Evolutionary conservation across 2,888 invertebrate genomes (phyloP), one percentile per base, ranked within the genome.

Genomic region (Actias luna): DNA sequence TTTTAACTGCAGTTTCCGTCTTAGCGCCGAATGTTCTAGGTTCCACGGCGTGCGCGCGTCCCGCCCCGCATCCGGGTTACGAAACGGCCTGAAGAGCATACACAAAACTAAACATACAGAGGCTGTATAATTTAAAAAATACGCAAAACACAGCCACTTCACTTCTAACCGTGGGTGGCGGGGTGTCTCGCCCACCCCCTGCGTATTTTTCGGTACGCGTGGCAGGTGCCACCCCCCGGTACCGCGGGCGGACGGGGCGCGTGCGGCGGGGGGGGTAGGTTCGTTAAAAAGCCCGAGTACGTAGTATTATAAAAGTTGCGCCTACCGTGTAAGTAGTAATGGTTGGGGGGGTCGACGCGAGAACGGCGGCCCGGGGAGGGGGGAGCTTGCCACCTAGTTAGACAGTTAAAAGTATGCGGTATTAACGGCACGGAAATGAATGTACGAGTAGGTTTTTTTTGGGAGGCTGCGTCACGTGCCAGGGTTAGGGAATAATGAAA

Each of bases 391-490:
- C 85, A 87, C 91, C 91, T 92, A 92, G 92, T 92, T 92, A 92
- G 92, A 91, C 92, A 92, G 92, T 92, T 92, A 92, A 92, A 92
- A 92, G 92, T 92, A 92, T 92, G 92, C 92, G 92, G 92, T 91
- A 92, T 92, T 92, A 92, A 92, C 92, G 84, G 85, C 89, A 91
- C 92, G 92, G 92, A 92, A 92, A 92, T 92, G 92, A 92, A 92
- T 92, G 89, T 90, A 92, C 89, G 90, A 85, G 89, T 88, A 87
- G 85, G 85, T 84, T 84, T 80, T 84, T 89, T 88, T 89, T 74
- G 83, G 88, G 92, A 89, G 87, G 89, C 90, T 89, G 88, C 79
- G 89, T 82, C 85, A 81, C 82, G 80, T 55, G 78, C 46, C 78
- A 82, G 85, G 88, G 80, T 90, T 89, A 91, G 90, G 90, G 90